Percentiles rank a stretch among this genome's conserved stretches.
phyloP scores from a whole-genome alignment of 2,113 vertebrate species.

The Peromyscus californicus region DNA sequence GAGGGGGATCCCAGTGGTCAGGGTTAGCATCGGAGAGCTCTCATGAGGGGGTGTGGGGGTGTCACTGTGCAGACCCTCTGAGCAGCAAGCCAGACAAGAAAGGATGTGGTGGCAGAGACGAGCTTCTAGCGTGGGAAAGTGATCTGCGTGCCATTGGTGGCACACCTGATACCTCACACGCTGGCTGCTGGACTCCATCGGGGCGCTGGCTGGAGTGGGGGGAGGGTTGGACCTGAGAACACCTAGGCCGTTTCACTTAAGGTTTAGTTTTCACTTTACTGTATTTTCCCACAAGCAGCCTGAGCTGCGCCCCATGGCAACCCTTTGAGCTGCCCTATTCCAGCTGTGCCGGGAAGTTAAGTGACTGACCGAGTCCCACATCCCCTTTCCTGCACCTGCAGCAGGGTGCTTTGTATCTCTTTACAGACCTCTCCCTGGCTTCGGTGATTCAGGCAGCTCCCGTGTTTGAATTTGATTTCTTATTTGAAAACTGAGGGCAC shows the following conservation, averaged over 20 bases:
- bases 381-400: background rate
- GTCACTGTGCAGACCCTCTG: constrained; percentile 14
- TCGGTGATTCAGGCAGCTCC: background rate
- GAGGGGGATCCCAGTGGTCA: background rate
- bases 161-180: accelerated
- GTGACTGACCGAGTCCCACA: accelerated
- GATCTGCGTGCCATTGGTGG: accelerated
- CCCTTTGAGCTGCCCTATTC: accelerated
- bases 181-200: no score
- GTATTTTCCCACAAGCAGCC: background rate
- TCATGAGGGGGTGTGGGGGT: accelerated
- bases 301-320: background rate
- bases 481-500: background rate
- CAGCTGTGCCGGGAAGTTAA: background rate
- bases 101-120: constrained; percentile 60
- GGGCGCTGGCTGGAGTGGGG: accelerated
- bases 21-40: background rate
- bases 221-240: background rate
- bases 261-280: background rate
- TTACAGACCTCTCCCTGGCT: background rate
- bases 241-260: background rate
- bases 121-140: constrained; percentile 30
- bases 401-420: accelerated
- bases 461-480: background rate
- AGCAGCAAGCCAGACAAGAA: background rate